A percentile compares a stretch with the other conserved stretches of the same genome.
These are phyloP conservation scores for Ellobium chinense DNA, from an alignment of 2,888 invertebrate species.

Conservation along the genomic window DNA sequence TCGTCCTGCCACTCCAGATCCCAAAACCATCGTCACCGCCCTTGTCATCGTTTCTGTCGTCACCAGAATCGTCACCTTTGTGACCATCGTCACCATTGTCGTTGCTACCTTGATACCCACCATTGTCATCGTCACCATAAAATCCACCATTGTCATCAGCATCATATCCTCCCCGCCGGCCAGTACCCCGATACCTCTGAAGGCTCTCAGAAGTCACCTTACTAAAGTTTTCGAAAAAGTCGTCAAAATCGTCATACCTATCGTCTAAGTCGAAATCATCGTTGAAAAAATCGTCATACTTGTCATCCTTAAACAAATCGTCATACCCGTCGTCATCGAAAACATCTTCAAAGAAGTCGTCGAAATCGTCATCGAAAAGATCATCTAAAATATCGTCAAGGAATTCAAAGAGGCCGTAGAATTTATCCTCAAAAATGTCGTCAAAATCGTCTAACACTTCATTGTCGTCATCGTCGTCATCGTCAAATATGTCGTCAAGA, in stretches of 20 bases:
- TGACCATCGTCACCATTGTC: background rate
- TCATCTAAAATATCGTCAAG: conserved; percentile 8
- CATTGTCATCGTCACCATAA: background rate
- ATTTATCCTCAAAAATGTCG: conserved; percentile 19
- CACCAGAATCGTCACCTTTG: background rate
- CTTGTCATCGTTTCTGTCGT: background rate
- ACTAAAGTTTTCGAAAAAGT: conserved; percentile 16
- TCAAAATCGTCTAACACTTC: background rate
- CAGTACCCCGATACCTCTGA: background rate
- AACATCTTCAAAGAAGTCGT: conserved; percentile 13
- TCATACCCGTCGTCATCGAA: conserved; percentile 24
- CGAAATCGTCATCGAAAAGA: conserved; percentile 24
- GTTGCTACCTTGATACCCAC: background rate
- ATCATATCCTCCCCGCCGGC: no score
- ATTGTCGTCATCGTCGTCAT: conserved; percentile 2
- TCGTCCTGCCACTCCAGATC: background rate
- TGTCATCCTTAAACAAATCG: conserved; percentile 4
- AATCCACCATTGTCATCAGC: background rate
- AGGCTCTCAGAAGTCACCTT: background rate
- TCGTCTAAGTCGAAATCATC: conserved; percentile 4
- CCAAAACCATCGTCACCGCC: background rate
- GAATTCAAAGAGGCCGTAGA: conserved; percentile 10
- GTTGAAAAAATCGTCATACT: background rate
- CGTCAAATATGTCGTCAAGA: background rate
- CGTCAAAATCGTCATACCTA: conserved; percentile 22